Conservation (phyloP, 2,113 vertebrate genomes). For the Anhinga rufa region DNA sequence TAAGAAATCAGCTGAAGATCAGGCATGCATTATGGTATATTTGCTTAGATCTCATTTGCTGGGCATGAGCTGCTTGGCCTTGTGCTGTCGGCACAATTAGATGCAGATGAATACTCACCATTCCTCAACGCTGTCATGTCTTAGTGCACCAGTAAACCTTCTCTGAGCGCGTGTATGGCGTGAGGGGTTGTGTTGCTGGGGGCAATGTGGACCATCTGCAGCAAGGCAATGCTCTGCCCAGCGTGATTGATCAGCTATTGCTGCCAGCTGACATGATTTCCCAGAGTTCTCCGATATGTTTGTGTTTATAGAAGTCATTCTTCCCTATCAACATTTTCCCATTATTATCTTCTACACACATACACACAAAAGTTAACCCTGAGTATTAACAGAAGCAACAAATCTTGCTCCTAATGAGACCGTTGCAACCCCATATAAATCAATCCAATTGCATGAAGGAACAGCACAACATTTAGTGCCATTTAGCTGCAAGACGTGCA, state of each 20-base stretch:
- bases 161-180: fast-evolving
- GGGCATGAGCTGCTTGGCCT: not conserved
- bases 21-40: not conserved
- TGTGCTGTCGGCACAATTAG: not conserved
- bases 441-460: not conserved
- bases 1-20: not conserved
- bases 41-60: not conserved
- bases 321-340: not conserved
- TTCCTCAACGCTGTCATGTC: not conserved
- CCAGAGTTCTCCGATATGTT: not conserved
- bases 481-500: not conserved
- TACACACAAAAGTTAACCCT: not conserved
- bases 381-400: not conserved
- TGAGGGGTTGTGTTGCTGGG: not conserved
- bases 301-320: not conserved
- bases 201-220: not conserved
- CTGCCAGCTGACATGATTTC: fast-evolving
- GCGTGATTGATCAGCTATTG: not conserved
- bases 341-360: not conserved
- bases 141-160: not conserved
- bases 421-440: not conserved
- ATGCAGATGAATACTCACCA: not conserved
- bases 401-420: not conserved
- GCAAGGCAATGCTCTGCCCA: not conserved
- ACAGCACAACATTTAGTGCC: not conserved